Conservation (phyloP, 30 jellyfish, hydroid and myxozoan species). For the Mastigias papua region DNA sequence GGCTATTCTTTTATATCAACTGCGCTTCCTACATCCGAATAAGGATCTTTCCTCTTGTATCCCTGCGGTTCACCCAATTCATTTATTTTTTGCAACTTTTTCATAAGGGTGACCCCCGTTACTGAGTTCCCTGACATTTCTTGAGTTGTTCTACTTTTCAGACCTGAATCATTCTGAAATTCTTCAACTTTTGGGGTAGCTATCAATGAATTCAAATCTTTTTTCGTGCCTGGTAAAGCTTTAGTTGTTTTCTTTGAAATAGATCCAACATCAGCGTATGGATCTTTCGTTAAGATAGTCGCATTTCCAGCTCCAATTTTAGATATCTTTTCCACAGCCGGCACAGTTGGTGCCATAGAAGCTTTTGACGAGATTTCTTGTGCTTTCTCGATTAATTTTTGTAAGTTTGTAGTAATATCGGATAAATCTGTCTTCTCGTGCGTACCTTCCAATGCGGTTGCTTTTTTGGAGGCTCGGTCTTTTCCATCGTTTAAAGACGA, state of each 20-base stretch:
- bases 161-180: slow-evolving; percentile 12
- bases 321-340: neutral
- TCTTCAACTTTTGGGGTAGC: slow-evolving; percentile 11
- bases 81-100: neutral
- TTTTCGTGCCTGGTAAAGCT: slow-evolving; percentile 37
- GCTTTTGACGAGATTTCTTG: slow-evolving; percentile 31
- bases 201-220: slow-evolving; percentile 10
- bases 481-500: slow-evolving; percentile 4
- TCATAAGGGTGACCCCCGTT: slow-evolving; percentile 17
- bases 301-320: slow-evolving; percentile 8
- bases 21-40: slow-evolving; percentile 84
- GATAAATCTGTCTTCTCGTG: slow-evolving; percentile 21
- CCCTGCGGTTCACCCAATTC: neutral
- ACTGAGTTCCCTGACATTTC: slow-evolving; percentile 53
- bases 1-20: slow-evolving; percentile 38
- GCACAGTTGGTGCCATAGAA: neutral
- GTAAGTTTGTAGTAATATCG: slow-evolving; percentile 15
- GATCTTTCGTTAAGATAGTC: slow-evolving; percentile 32
- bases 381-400: slow-evolving; percentile 41
- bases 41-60: slow-evolving; percentile 59
- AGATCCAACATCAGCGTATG: slow-evolving; percentile 72
- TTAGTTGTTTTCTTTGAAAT: slow-evolving; percentile 15
- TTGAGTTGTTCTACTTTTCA: neutral
- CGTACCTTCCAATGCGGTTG: neutral
- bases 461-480: neutral